Conservation (phyloP, 2,113 vertebrate species). For the Rousettus leschenaultii region DNA sequence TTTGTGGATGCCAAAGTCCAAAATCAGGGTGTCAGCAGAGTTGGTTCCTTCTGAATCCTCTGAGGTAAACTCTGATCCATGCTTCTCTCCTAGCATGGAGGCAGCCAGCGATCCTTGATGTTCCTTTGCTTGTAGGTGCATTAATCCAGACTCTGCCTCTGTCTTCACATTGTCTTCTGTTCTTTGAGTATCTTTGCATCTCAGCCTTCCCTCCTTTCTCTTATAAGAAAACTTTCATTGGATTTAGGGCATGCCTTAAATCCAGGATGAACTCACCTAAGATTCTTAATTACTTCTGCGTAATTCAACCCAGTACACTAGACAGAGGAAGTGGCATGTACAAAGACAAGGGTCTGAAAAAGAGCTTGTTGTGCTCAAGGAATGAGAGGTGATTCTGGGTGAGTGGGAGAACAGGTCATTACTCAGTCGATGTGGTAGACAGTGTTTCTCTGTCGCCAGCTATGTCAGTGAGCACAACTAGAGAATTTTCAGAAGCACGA, state of each 20-base stretch:
- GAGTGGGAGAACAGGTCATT: neutral
- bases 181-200: neutral
- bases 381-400: neutral
- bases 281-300: neutral
- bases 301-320: neutral
- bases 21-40: neutral
- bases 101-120: neutral
- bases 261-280: neutral
- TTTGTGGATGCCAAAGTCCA: neutral
- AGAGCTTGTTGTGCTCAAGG: neutral
- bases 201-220: neutral
- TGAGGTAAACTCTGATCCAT: neutral
- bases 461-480: neutral
- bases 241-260: neutral
- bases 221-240: neutral
- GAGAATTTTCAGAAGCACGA: neutral
- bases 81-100: neutral
- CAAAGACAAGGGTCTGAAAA: neutral
- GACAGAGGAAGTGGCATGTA: neutral
- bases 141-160: neutral
- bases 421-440: neutral
- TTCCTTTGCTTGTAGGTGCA: neutral
- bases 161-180: neutral
- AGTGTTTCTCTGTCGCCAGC: neutral
- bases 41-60: neutral